Base-by-base conservation (phyloP, 2,888 invertebrate species). In the Trissolcus japonicus region DNA sequence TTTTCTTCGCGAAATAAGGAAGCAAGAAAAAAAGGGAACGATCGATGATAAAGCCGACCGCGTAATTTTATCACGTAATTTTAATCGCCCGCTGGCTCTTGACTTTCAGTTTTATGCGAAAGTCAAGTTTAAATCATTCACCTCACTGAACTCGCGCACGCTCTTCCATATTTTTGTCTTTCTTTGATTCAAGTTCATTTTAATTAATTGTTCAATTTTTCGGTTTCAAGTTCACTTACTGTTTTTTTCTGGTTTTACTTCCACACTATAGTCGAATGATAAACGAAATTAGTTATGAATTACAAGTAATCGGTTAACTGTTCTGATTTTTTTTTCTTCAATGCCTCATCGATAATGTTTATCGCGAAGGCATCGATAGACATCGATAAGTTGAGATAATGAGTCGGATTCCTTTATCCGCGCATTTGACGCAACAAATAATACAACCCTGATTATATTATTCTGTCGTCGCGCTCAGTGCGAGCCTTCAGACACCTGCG, bases 381-480 rank as follows among this genome's bases (percentile, higher is more conserved):
- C 62, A 59, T 57, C 60, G 75, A 75, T 75, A 75, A 74, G 62
- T 29, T 17, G 48, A 68, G 75, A 75, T 75, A 75, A 67, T 68
- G 29, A 65, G 54, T 65, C 55, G 19, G 68, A 59, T 43, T 65
- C 65, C 55, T 75, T 69, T 67, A 66, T 67, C 40, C 66, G 56
- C 46, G 57, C 14, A 59, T 62, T 74, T 53, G 25, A 53, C 60
- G 19, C 21, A 25, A 66, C 14, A 51, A 51, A 62, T 51, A 62
- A 25, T 25, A 54, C 14, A 68, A 19, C 43, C 50, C 13, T 29
- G 11, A 43, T 65, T 35, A 9, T 72, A 59, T 61, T 55, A 56
- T 35, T 50, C 21, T 56, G 61, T 61, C 43, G 56, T 67, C 66
- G 55, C 50, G 55, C 40, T 9, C 46, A 35, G 53, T 65, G 60